Evolutionary conservation across 2,113 vertebrate genomes (phyloP).

Genomic region (Pterocles burchelli): DNA sequence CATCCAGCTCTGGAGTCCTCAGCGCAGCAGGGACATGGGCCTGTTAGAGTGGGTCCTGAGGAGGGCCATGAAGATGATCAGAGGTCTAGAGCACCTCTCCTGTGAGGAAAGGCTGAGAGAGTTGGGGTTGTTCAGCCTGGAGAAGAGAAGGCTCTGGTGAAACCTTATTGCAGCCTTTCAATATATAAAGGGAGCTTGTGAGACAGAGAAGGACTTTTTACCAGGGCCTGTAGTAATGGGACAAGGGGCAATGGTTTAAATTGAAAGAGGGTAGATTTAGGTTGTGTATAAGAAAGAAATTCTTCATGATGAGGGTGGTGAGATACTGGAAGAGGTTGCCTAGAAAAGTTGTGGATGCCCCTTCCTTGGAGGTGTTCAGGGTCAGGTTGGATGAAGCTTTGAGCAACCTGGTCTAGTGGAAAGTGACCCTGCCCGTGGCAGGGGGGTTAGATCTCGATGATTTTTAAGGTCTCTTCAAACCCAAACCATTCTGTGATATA

Average conservation of each 20-base stretch:
- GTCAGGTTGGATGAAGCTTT: background rate
- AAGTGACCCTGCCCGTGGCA: background rate
- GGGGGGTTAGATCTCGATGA: background rate
- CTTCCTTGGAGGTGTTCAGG: background rate
- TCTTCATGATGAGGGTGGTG: background rate
- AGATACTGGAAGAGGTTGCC: background rate
- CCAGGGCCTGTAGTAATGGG: background rate
- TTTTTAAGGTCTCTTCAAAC: background rate
- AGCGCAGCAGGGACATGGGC: background rate
- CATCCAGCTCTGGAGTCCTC: rapidly evolving
- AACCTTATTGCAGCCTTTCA: background rate
- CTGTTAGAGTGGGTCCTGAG: background rate
- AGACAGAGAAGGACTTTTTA: background rate
- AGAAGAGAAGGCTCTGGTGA: background rate
- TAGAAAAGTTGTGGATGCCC: background rate
- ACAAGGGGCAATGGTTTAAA: background rate
- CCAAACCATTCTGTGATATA: background rate
- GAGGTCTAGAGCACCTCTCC: background rate
- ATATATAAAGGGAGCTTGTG: background rate
- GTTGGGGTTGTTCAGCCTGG: background rate
- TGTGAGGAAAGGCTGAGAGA: background rate
- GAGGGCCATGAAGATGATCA: background rate
- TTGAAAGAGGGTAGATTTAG: background rate
- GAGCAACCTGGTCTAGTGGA: background rate
- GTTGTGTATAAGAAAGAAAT: no score